Percentiles rank a stretch among this genome's conserved stretches.
Conservation (phyloP, 2,888 invertebrate genomes). For the Syrphus vitripennis region DNA sequence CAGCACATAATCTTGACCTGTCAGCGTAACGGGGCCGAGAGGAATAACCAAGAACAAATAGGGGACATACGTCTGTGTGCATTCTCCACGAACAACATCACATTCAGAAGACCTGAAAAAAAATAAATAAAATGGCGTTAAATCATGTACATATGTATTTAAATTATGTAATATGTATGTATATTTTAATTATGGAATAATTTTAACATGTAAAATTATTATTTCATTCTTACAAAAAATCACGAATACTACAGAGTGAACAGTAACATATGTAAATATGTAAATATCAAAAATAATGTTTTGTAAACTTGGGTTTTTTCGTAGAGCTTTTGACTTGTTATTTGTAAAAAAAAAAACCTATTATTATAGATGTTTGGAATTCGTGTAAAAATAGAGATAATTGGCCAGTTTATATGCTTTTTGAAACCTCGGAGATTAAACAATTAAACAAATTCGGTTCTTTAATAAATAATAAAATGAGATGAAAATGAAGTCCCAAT, state of each 20-base stretch:
- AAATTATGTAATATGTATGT: not conserved
- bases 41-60: slow-evolving; percentile 95
- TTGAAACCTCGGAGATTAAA: no score
- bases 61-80: slow-evolving; percentile 93
- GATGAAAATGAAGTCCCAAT: no score
- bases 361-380: no score
- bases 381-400: no score
- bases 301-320: no score
- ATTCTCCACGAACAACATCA: slow-evolving; percentile 93
- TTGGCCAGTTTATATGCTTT: no score
- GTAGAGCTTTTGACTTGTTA: no score
- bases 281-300: no score
- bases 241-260: not conserved
- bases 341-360: no score
- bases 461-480: no score
- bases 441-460: no score
- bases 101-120: slow-evolving; percentile 91
- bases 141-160: not conserved
- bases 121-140: not conserved
- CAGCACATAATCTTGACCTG: slow-evolving; percentile 96
- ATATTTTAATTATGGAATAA: no score
- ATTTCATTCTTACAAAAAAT: not conserved
- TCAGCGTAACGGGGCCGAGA: slow-evolving; percentile 93
- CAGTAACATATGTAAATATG: not conserved
- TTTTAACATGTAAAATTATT: not conserved